Percentiles rank a stretch among this genome's conserved stretches.
Conservation (phyloP, 2,888 invertebrate genomes). For the Phyllotreta cruciferae region DNA sequence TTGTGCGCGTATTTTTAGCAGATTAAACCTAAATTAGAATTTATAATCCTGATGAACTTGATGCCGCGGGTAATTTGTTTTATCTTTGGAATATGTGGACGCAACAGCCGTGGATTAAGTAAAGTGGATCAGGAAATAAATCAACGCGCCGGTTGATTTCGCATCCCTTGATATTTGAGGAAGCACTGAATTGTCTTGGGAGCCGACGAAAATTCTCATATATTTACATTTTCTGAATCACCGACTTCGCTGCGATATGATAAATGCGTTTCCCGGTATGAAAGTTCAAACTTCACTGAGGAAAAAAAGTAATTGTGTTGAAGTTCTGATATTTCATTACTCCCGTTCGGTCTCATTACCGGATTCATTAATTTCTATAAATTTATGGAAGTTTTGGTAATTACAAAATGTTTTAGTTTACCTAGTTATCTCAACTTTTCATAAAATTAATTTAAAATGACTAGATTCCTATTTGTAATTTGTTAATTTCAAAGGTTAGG, state of each 20-base stretch:
- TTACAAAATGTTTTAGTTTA: slow-evolving; percentile 21
- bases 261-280: slow-evolving; percentile 29
- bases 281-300: slow-evolving; percentile 22
- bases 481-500: slow-evolving; percentile 1
- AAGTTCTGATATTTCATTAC: slow-evolving; percentile 34
- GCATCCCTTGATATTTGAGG: slow-evolving; percentile 35
- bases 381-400: slow-evolving; percentile 30
- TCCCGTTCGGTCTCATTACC: slow-evolving; percentile 28
- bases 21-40: slow-evolving; percentile 18
- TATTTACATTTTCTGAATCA: slow-evolving; percentile 46
- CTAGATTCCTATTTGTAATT: background rate
- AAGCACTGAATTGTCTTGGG: slow-evolving; percentile 42
- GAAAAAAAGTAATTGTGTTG: slow-evolving; percentile 31
- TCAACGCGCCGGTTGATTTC: slow-evolving; percentile 37
- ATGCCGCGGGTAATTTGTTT: slow-evolving; percentile 27
- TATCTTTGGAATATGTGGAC: slow-evolving; percentile 23
- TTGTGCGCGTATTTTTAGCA: no score
- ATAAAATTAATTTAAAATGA: slow-evolving; percentile 5
- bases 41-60: slow-evolving; percentile 17
- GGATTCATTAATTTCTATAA: slow-evolving; percentile 28
- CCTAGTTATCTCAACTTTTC: background rate
- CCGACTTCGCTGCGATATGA: slow-evolving; percentile 38
- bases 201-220: slow-evolving; percentile 43
- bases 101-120: slow-evolving; percentile 19
- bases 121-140: slow-evolving; percentile 34